Evolutionary conservation across 2,797 vertebrate genomes (phyloP).

Genomic region (Sciaenops ocellatus): DNA sequence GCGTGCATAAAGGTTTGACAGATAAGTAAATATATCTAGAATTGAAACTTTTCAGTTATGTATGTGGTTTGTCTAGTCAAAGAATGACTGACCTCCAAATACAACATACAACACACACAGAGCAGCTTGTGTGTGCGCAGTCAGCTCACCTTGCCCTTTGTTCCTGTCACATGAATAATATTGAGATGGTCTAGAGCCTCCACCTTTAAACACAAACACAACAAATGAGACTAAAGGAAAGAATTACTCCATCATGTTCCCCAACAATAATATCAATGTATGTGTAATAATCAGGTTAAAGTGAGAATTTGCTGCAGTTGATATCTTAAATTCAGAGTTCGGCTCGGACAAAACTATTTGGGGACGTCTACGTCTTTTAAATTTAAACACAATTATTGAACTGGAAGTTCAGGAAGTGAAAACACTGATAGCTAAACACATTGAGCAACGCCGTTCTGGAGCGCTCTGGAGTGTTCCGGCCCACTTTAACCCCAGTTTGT

Average conservation of each 20-base stretch:
- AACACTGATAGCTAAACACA: too few species aligned
- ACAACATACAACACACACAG: not conserved
- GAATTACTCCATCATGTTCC: not conserved
- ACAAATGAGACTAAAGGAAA: not conserved
- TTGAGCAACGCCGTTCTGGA: too few species aligned
- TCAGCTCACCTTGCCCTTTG: constrained; percentile 94
- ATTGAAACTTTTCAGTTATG: not conserved
- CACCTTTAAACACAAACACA: constrained; percentile 83
- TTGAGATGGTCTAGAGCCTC: constrained; percentile 92
- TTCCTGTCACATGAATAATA: constrained; percentile 96
- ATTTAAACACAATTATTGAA: too few species aligned
- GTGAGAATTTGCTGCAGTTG: too few species aligned
- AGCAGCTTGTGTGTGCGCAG: not conserved
- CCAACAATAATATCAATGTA: not conserved
- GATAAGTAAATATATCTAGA: not conserved
- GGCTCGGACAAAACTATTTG: too few species aligned
- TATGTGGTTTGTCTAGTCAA: not conserved
- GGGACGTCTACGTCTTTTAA: too few species aligned
- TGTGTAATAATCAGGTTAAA: not conserved
- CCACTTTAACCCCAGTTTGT: too few species aligned
- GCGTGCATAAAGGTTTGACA: too few species aligned
- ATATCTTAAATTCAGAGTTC: too few species aligned
- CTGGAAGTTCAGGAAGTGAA: too few species aligned
- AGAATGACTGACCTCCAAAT: not conserved
- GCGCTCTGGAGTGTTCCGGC: too few species aligned